Percentiles rank a stretch among this genome's conserved stretches.
Conservation (phyloP, 2,888 invertebrate genomes). For the Tiliacea aurago region DNA sequence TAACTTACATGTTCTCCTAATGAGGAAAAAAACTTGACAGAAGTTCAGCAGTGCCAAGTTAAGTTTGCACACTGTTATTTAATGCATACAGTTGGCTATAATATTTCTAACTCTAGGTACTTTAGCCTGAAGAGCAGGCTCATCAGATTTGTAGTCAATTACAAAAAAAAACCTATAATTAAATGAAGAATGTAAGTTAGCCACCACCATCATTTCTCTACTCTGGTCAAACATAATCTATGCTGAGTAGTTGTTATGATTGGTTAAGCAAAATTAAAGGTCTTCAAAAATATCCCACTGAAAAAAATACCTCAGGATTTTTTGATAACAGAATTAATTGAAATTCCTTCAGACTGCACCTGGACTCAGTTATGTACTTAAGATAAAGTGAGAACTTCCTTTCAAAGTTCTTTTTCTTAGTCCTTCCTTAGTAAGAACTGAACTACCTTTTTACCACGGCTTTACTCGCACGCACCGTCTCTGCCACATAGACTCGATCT, state of each 20-base stretch:
- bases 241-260: neutral
- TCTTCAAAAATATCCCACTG: too few species aligned
- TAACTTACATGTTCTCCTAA: neutral
- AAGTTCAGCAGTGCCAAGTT: neutral
- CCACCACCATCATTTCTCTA: neutral
- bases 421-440: neutral
- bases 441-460: neutral
- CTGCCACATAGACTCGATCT: constrained; percentile 1
- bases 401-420: neutral
- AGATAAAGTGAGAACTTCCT: neutral
- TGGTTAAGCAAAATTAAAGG: neutral
- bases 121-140: too few species aligned
- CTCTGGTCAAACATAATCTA: neutral
- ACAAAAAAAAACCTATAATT: neutral
- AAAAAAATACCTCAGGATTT: rapidly evolving
- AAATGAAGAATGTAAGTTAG: neutral
- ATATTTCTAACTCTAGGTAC: neutral
- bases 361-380: neutral
- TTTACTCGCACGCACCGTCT: neutral
- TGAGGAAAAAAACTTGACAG: constrained; percentile 2
- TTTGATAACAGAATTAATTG: neutral
- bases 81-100: neutral
- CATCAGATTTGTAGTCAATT: neutral
- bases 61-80: neutral
- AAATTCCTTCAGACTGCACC: neutral